Percentiles rank a stretch among this genome's conserved stretches.
Evolutionary conservation across 2,797 vertebrate species (phyloP).

Genomic region (Enteromius argenteus): DNA sequence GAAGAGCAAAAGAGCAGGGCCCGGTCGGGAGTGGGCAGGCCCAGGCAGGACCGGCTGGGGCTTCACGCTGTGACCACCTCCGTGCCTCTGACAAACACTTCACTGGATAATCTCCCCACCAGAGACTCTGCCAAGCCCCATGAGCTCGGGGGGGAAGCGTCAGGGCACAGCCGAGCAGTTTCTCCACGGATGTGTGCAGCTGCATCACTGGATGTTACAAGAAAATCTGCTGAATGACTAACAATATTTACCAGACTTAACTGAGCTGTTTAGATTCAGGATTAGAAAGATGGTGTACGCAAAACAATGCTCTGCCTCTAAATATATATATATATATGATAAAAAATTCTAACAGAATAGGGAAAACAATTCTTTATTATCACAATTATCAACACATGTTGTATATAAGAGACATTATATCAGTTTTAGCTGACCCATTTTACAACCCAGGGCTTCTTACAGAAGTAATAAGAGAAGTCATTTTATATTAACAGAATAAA

Average conservation of each 20-base stretch:
- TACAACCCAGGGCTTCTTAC: slow-evolving; percentile 32
- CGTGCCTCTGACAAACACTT: slow-evolving; percentile 78
- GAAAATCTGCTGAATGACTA: neutral
- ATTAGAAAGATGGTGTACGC: neutral
- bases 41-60: slow-evolving; percentile 76
- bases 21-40: slow-evolving; percentile 83
- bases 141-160: slow-evolving; percentile 75
- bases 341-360: slow-evolving; percentile 23
- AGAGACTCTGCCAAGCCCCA: slow-evolving; percentile 77
- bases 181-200: slow-evolving; percentile 57
- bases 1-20: slow-evolving; percentile 79
- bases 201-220: slow-evolving; percentile 25
- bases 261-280: neutral
- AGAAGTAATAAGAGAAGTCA: slow-evolving; percentile 41
- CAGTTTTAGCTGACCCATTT: slow-evolving; percentile 24
- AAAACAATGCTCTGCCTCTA: neutral
- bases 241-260: slow-evolving; percentile 3
- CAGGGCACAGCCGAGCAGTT: slow-evolving; percentile 67
- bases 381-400: slow-evolving; percentile 45
- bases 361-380: slow-evolving; percentile 58
- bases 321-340: neutral
- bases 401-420: slow-evolving; percentile 54
- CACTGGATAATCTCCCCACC: slow-evolving; percentile 81
- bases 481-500: slow-evolving; percentile 33
- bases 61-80: slow-evolving; percentile 80